Conservation (phyloP, 2,888 invertebrate species). For the Creontiades dilutus region DNA sequence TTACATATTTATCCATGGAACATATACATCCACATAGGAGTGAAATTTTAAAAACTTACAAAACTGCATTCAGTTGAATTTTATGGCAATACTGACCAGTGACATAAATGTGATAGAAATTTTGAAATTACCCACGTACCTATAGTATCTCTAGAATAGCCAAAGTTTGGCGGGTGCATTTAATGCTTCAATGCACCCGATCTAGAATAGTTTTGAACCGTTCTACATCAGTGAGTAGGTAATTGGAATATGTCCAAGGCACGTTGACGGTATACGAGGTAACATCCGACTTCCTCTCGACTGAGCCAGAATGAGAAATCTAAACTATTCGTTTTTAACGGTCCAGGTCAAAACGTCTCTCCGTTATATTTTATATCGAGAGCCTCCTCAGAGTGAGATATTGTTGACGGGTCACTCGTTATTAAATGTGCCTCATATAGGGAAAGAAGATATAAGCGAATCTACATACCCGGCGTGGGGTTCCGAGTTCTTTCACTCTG, state of each 20-base stretch:
- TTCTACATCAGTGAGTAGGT: not conserved
- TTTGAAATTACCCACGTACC: too few species aligned
- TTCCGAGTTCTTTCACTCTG: slow-evolving; percentile 39
- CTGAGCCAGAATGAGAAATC: not conserved
- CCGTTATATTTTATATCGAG: slow-evolving; percentile 23
- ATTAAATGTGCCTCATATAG: slow-evolving; percentile 32
- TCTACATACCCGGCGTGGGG: slow-evolving; percentile 51
- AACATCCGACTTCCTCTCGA: slow-evolving; percentile 1
- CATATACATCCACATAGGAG: too few species aligned
- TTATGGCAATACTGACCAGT: too few species aligned
- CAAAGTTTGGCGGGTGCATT: too few species aligned
- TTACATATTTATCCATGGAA: too few species aligned
- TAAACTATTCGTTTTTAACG: not conserved
- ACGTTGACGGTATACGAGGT: not conserved
- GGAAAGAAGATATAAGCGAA: not conserved
- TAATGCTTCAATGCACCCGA: not conserved
- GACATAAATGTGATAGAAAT: too few species aligned
- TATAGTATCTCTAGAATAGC: not conserved
- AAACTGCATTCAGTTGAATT: too few species aligned
- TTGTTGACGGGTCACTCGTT: slow-evolving; percentile 50
- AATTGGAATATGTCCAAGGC: slow-evolving; percentile 15
- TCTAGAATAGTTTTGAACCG: not conserved
- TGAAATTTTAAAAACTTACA: too few species aligned
- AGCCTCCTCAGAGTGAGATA: slow-evolving; percentile 44
- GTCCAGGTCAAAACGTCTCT: not conserved